Base-by-base conservation (phyloP, 1,140 invertebrate species). In the Anastrepha ludens region DNA sequence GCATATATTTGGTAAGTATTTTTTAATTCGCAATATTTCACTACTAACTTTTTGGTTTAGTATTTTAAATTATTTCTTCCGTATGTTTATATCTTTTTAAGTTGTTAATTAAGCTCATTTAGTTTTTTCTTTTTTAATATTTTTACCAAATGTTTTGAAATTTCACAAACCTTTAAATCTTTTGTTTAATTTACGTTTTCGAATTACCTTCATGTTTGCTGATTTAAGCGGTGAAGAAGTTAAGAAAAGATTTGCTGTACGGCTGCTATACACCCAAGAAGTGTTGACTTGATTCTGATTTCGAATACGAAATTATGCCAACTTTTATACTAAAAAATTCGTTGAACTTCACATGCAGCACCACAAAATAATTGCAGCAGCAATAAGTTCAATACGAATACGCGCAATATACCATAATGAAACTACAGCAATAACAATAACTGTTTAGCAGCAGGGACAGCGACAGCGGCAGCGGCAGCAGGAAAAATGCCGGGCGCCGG, bases 221-320 rank as follows among this genome's bases (percentile, higher is more conserved):
- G 87, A 89, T 89, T 88, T 17, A 88, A 89, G 89, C 89, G 90
- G 88, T 89, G 90, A 88, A 90, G 55, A 11, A 85, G 47, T 67
- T 13, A n/a, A 87, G 29, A 15, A 62, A 86, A 20, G 90, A 87
- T 89, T 89, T 86, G 7, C 20, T 86, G n/a, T 90, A 90, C 89
- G 88, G 87, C 47, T 81, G 41, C 44, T 55, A 9, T n/a, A 81
- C 88, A 89, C 88, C 88, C 88, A 88, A 90, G 90, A 89, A 90
- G 89, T 91, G 91, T 91, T 92, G 87, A 92, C 88, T 92, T 92
- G 91, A 92, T 92, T 92, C 91, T 92, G 91, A 92, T 92, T 91
- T 92, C 89, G 89, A 91, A 90, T 90, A 92, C 90, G 88, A 92
- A 92, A 92, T 92, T 92, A 90, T 91, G 89, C 89, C 91, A 91